Evolutionary conservation across 2,797 vertebrate species (phyloP), one percentile per base, ranked within the genome.

Genomic region (Rhadinocentrus ornatus): DNA sequence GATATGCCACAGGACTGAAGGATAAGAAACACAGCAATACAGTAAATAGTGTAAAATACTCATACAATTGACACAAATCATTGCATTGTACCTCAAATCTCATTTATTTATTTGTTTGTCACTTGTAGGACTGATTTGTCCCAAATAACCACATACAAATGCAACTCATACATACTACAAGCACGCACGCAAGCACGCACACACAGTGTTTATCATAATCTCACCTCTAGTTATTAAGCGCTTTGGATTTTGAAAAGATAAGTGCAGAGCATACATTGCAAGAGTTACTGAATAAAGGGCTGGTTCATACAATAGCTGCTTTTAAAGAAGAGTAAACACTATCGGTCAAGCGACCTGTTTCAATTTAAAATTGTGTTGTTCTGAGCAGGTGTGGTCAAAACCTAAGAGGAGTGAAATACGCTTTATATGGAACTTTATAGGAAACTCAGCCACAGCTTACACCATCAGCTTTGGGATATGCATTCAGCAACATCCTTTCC

Each of bases 51-150:
- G 29, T 77, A 18, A 80, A 53, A 83, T 1, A 75, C 39, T 75
- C 34, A 80, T 8, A 83, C 60, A 88, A 59, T 62, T 37, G 54
- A 82, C 71, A 78, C 72, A 55, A 39, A 68, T 69, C 57, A 31
- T 62, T 35, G 60, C 59, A 39, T 75, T 68, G 83, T 73, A 82
- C 61, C 83, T 86, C 72, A 76, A 81, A 86, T 86, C 44, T 32
- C 34, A 86, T 90, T 90, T 87, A 87, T 85, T 86, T 68, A n/a
- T n/a, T 89, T 82, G 62, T 82, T 86, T 68, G 62, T 82, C 37
- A 78, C 66, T 67, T 62, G 70, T 60, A 69, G 82, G 76, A 73
- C 56, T 75, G 52, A 82, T 75, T 44, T 61, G 62, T 63, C 80
- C 84, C 80, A 77, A 52, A 24, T 62, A 52, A 72, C 55, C 29